Evolutionary conservation across 2,888 invertebrate genomes (phyloP).

Genomic region (Torymus aiolomorphi): DNA sequence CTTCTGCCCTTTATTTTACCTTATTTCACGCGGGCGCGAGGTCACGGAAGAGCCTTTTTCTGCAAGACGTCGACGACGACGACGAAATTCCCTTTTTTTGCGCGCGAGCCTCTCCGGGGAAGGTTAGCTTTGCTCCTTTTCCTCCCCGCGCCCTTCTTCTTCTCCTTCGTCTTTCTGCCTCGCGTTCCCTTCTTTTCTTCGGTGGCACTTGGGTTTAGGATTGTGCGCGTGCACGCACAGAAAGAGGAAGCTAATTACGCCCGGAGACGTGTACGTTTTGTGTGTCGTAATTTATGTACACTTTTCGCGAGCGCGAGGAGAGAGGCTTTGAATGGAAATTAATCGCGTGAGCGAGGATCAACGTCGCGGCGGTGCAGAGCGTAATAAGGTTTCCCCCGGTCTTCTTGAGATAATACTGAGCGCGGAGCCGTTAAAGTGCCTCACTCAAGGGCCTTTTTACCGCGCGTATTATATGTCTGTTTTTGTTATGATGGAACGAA

Average conservation of each 20-base stretch:
- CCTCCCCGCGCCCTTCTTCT: not conserved
- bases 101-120: not conserved
- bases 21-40: conserved; percentile 49
- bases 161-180: not conserved
- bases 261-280: not conserved
- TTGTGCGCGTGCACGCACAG: not conserved
- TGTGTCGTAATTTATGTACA: not conserved
- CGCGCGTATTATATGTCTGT: too few relatives aligned
- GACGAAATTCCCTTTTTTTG: conserved; percentile 10
- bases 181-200: conserved; percentile 1
- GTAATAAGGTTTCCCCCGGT: not conserved
- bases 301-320: not conserved
- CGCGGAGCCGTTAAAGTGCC: too few relatives aligned
- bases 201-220: conserved; percentile 17
- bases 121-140: not conserved
- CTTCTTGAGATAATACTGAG: not conserved
- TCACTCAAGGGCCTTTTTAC: too few relatives aligned
- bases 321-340: conserved; percentile 17
- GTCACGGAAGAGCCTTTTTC: conserved; percentile 28
- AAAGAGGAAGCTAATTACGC: conserved; percentile 36
- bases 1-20: conserved; percentile 51
- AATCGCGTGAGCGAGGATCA: conserved; percentile 12
- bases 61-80: conserved; percentile 9
- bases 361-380: not conserved
- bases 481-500: too few relatives aligned